Base-by-base conservation (phyloP, 2,888 invertebrate genomes). In the Polydrusus cervinus region DNA sequence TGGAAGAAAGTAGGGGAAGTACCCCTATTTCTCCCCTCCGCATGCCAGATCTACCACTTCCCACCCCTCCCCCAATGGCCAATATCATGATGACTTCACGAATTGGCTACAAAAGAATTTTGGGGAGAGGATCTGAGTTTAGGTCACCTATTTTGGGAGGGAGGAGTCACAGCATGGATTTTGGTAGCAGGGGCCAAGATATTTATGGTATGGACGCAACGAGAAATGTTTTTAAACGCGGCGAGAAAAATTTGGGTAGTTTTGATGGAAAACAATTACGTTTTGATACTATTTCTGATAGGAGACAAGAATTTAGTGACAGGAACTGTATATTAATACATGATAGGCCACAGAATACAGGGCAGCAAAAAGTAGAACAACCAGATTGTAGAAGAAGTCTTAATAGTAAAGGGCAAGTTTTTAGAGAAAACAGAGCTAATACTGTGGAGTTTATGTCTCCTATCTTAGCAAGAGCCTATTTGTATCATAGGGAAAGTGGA, bases 31-130 rank as follows among this genome's bases (percentile, higher is more conserved):
- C 83, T 25, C 83, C 84, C 55, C 79, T 83, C 16, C 83, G 82
- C 68, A 77, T 84, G 73, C 82, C 85, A 0, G 87, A 87, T 79
- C 74, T 87, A 62, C 87, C 87, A 7, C 81, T 86, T 11, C 86
- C 87, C 11, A 85, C 87, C 14, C 87, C 87, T 20, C 87, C 87
- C 38, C 87, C 87, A 16, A 87, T 87, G 87, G 85, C 85, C 40
- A 86, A 87, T 74, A 84, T 87, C 64, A 85, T 86, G 82, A 81
- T 85, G 82, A 86, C 86, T 13, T 86, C 86, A 53, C 82, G 86
- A 30, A 85, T 86, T 64, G 84, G 84, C 3, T 84, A 85, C 76
- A 80, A 86, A 14, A 79, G 86, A 45, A 83, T 86, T 47, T 70
- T 84, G 14, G 78, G 81, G 18, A 74, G 80, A 7, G 53, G 51